These are phyloP conservation scores for Dysdera silvatica DNA, from an alignment of 1,140 invertebrate species.

Conservation along the genomic window DNA sequence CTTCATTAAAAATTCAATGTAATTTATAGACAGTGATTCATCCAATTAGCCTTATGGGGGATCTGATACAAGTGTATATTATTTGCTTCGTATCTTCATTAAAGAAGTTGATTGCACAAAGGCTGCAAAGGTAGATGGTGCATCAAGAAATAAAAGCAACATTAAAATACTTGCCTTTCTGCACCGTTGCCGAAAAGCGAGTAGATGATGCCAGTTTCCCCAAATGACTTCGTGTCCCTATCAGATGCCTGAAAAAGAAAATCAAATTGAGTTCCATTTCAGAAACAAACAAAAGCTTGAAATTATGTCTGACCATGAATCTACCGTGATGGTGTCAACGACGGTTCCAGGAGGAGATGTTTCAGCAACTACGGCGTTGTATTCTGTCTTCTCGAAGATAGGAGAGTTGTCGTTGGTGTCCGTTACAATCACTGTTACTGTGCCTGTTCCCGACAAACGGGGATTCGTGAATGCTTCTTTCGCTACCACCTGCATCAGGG, in stretches of 20 bases:
- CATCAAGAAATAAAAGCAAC: too few species aligned
- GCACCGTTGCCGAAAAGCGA: constrained; percentile 71
- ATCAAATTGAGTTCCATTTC: too few species aligned
- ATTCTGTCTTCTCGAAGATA: constrained; percentile 89
- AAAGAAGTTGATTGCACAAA: too few species aligned
- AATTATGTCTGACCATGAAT: too few species aligned
- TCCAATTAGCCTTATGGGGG: too few species aligned
- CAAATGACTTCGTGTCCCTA: constrained; percentile 69
- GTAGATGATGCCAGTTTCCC: constrained; percentile 73
- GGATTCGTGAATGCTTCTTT: constrained; percentile 68
- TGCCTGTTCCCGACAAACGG: constrained; percentile 71
- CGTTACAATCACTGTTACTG: constrained; percentile 68
- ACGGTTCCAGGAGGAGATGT: constrained; percentile 66
- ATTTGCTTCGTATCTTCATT: too few species aligned
- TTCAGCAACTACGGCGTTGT: constrained; percentile 87
- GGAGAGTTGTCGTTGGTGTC: constrained; percentile 89
- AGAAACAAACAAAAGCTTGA: too few species aligned
- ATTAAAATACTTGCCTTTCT: constrained; percentile 55
- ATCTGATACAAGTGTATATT: too few species aligned
- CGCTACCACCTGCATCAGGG: constrained; percentile 60
- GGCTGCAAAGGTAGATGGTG: too few species aligned
- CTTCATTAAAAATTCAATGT: too few species aligned
- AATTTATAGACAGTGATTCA: too few species aligned
- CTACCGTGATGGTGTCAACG: constrained; percentile 53
- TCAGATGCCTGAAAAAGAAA: constrained; percentile 60